Evolutionary conservation across 2,113 vertebrate genomes (phyloP), one percentile per base, ranked within the genome.

Genomic region (Cheirogaleus medius): DNA sequence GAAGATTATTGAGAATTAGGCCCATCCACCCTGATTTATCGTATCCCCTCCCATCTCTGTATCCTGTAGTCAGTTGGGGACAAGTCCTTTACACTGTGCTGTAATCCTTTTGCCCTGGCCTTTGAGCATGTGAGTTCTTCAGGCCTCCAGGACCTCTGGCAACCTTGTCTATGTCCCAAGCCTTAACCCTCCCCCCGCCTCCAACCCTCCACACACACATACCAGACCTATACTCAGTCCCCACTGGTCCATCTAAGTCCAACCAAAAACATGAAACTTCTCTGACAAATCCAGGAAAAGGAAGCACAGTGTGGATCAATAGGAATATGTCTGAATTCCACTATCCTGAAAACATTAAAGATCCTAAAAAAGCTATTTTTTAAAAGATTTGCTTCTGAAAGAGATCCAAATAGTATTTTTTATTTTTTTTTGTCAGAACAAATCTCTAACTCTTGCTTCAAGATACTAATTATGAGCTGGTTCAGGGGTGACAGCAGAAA

Each of bases 281-380:
- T 34, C 71, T 68, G 23, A 89, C n/a, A 64, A 84, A 80, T 37
- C 60, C 90, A 87, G 44, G 77, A 44, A 91, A 81, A 94, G 58
- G 63, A 87, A 84, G 37, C 32, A 25, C 29, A 18, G 49, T 49
- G 68, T 37, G 0, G 47, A 87, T 37, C 49, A 44, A 68, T 11
- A 84, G 29, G 60, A 80, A 87, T 74, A 11, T 44, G 74, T 66
- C 68, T 73, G 44, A 86, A 85, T 83, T 39, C 29, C 34, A 25
- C 39, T 49, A 42, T 71, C n/a, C 69, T 64, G 47, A 81, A 95
- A 89, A 77, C 17, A 8, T 52, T 64, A 32, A 92, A 78, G 68
- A 56, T 77, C 44, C 27, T 86, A 44, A 86, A 71, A 92, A 25
- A 87, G 8, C 21, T 5, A 7, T n/a, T 56, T 77, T 66, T 91